Percentiles rank a stretch among this genome's conserved stretches.
Conservation (phyloP, 2,113 vertebrate species). For the Rana temporaria region DNA sequence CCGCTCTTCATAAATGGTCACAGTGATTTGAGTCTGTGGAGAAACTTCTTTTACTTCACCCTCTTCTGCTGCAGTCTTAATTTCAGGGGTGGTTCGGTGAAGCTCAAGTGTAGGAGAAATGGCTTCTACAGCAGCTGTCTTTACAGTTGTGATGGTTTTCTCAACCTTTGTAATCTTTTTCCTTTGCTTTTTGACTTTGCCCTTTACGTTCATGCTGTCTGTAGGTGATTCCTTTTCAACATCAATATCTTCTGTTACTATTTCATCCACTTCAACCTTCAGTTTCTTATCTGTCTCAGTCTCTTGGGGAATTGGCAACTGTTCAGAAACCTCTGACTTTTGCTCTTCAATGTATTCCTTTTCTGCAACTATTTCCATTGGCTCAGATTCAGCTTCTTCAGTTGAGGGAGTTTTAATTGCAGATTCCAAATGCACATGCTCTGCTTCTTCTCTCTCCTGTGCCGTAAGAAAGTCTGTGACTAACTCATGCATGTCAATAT, state of each 20-base stretch:
- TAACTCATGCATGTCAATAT: too few relatives aligned
- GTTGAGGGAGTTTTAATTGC: too few relatives aligned
- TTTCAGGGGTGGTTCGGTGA: background rate
- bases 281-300: background rate
- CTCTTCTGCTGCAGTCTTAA: background rate
- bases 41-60: background rate
- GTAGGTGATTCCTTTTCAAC: background rate
- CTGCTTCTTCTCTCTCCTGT: too few relatives aligned
- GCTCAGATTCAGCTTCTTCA: too few relatives aligned
- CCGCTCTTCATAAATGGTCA: background rate
- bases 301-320: too few relatives aligned
- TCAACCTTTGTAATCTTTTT: conserved; percentile 32
- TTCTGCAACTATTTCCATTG: too few relatives aligned
- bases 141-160: background rate
- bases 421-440: too few relatives aligned
- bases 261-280: background rate
- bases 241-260: background rate
- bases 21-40: background rate
- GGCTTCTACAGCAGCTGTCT: background rate
- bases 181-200: conserved; percentile 2
- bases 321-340: too few relatives aligned
- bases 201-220: background rate
- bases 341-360: too few relatives aligned
- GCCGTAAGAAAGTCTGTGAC: too few relatives aligned
- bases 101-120: background rate